Conservation (phyloP, 2,888 invertebrate species). For the Volucella inanis region DNA sequence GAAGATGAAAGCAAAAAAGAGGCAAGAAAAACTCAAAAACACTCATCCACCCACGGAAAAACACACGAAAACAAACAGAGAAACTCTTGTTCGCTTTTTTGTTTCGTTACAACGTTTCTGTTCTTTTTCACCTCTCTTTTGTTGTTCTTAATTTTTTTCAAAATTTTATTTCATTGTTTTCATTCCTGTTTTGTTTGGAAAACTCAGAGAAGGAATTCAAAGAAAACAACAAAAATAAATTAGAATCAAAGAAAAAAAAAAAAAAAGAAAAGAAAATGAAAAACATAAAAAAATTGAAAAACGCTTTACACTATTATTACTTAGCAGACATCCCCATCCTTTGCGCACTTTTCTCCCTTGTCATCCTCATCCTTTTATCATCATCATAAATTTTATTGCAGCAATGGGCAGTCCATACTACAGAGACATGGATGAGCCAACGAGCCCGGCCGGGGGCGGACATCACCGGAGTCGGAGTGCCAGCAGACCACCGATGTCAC, state of each 20-base stretch:
- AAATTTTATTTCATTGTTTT: slow-evolving; percentile 66
- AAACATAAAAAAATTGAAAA: slow-evolving; percentile 53
- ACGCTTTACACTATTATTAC: slow-evolving; percentile 73
- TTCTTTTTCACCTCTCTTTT: slow-evolving; percentile 59
- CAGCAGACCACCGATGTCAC: slow-evolving; percentile 87
- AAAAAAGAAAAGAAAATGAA: slow-evolving; percentile 70
- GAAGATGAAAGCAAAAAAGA: slow-evolving; percentile 3
- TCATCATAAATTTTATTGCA: slow-evolving; percentile 83
- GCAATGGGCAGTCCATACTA: slow-evolving; percentile 87
- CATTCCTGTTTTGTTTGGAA: slow-evolving; percentile 76
- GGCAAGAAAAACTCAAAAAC: slow-evolving; percentile 52
- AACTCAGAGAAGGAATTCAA: slow-evolving; percentile 68
- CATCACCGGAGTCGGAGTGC: slow-evolving; percentile 92
- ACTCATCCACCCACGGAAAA: slow-evolving; percentile 64
- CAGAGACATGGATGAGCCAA: slow-evolving; percentile 91
- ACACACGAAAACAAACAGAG: slow-evolving; percentile 63
- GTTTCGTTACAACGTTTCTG: slow-evolving; percentile 67
- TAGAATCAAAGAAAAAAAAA: slow-evolving; percentile 33
- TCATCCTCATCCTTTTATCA: slow-evolving; percentile 83
- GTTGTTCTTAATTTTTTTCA: slow-evolving; percentile 76
- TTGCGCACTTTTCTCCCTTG: slow-evolving; percentile 79
- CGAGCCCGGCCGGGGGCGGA: slow-evolving; percentile 93
- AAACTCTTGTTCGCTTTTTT: slow-evolving; percentile 73
- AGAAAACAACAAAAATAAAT: slow-evolving; percentile 57
- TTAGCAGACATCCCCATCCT: slow-evolving; percentile 75